Percentiles rank a stretch among this genome's conserved stretches.
phyloP scores from a whole-genome alignment of 2,888 invertebrate genomes.

The Phragmatobia fuliginosa region DNA sequence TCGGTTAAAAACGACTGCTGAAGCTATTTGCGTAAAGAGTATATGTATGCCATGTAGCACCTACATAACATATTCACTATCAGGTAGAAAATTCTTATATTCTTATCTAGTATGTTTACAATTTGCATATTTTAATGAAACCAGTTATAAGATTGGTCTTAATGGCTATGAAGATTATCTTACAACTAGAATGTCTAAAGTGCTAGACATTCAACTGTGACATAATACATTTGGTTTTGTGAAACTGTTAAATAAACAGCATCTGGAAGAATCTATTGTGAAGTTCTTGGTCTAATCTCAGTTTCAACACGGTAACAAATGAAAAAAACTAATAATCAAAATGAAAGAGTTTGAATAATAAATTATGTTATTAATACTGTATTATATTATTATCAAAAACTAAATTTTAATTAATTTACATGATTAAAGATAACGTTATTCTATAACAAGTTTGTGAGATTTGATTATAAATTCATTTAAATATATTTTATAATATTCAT shows the following conservation, averaged over 20 bases:
- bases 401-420: background rate
- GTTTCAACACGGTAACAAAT: constrained; percentile 19
- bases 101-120: background rate
- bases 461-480: background rate
- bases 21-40: too few relatives aligned
- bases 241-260: constrained; percentile 24
- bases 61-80: background rate
- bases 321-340: constrained; percentile 12
- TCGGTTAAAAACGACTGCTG: too few relatives aligned
- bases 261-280: constrained; percentile 17
- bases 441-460: background rate
- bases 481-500: background rate
- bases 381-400: background rate
- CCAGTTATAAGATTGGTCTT: background rate
- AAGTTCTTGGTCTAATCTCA: constrained; percentile 20
- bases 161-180: background rate
- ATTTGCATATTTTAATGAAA: background rate
- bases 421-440: background rate
- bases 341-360: background rate
- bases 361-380: background rate
- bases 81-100: background rate
- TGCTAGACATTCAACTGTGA: background rate
- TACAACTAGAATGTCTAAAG: background rate
- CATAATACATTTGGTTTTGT: constrained; percentile 11
- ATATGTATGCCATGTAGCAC: background rate